phyloP scores from a whole-genome alignment of 2,797 vertebrate species.

The Benthosema pterotum region DNA sequence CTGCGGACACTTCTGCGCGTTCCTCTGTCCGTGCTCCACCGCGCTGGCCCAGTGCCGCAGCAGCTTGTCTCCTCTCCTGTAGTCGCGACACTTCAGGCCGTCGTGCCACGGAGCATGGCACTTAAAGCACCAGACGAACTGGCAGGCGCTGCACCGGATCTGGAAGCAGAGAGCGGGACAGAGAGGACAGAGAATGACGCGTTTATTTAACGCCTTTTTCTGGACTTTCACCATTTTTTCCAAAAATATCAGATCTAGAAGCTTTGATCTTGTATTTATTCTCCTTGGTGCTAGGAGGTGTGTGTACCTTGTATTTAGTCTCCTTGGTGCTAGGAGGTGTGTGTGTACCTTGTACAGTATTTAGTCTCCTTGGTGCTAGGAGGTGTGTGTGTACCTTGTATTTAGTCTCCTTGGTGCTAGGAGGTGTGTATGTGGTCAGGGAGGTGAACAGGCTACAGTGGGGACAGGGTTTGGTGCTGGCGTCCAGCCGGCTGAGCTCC shows the following conservation, averaged over 20 bases:
- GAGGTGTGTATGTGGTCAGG: slow-evolving; percentile 84
- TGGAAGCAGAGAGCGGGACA: slow-evolving; percentile 55
- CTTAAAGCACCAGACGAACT: slow-evolving; percentile 99
- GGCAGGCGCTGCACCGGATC: slow-evolving; percentile 95
- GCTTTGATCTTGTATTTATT: slow-evolving; percentile 95
- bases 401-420: slow-evolving; percentile 88
- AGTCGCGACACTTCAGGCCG: slow-evolving; percentile 94
- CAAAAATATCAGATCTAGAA: too few species aligned
- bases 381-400: slow-evolving; percentile 86
- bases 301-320: slow-evolving; percentile 49
- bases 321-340: too few species aligned
- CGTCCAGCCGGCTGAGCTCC: slow-evolving; percentile 93
- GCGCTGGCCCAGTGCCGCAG: slow-evolving; percentile 95
- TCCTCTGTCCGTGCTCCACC: slow-evolving; percentile 95
- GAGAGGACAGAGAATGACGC: not conserved
- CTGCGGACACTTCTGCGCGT: slow-evolving; percentile 97
- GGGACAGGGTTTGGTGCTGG: slow-evolving; percentile 96
- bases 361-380: too few species aligned
- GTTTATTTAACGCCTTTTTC: too few species aligned
- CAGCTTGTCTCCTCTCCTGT: slow-evolving; percentile 95
- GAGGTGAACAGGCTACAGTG: slow-evolving; percentile 97
- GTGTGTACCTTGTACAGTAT: too few species aligned
- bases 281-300: slow-evolving; percentile 85
- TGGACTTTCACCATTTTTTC: too few species aligned
- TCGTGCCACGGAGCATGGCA: slow-evolving; percentile 98